A percentile compares a stretch with the other conserved stretches of the same genome.
These are phyloP conservation scores for Parnassius orleans DNA, from an alignment of 2,888 invertebrate genomes.

Conservation along the genomic window DNA sequence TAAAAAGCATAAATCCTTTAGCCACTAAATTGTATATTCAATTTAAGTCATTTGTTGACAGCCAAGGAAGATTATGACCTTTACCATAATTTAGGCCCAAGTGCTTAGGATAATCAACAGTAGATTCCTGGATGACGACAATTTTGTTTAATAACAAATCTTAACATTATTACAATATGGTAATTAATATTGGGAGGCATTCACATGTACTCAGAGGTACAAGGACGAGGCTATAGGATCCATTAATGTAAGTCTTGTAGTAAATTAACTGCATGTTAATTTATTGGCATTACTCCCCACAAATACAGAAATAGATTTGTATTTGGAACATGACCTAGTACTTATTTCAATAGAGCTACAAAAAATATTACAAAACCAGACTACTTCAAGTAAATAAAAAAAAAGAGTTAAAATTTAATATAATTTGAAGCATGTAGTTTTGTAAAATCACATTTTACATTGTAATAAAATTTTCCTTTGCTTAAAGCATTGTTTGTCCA, in stretches of 20 bases:
- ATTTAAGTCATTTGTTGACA: conserved; percentile 15
- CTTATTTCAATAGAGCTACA: conserved; percentile 5
- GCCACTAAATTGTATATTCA: conserved; percentile 23
- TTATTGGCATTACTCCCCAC: conserved; percentile 7
- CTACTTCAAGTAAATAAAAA: conserved; percentile 18
- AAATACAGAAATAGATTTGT: conserved; percentile 7
- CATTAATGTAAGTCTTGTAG: conserved; percentile 9
- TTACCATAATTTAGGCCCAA: conserved; percentile 22
- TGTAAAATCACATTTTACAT: conserved; percentile 25
- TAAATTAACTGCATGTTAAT: not conserved
- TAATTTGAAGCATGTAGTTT: conserved; percentile 19
- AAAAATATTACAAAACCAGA: conserved; percentile 19
- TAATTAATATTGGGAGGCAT: not conserved
- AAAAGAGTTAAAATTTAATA: conserved; percentile 13
- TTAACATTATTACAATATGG: conserved; percentile 20
- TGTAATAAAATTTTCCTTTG: conserved; percentile 12
- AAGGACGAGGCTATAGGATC: not conserved
- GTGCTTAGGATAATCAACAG: conserved; percentile 1
- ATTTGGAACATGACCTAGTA: conserved; percentile 4
- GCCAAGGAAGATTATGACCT: conserved; percentile 11
- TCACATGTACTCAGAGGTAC: conserved; percentile 1
- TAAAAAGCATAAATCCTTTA: conserved; percentile 24
- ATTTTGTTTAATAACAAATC: conserved; percentile 19
- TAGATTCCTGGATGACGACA: not conserved
- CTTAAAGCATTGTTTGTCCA: conserved; percentile 21